Evolutionary conservation across 2,888 invertebrate genomes (phyloP), one percentile per base, ranked within the genome.

Genomic region (Rhabditoides inermis): DNA sequence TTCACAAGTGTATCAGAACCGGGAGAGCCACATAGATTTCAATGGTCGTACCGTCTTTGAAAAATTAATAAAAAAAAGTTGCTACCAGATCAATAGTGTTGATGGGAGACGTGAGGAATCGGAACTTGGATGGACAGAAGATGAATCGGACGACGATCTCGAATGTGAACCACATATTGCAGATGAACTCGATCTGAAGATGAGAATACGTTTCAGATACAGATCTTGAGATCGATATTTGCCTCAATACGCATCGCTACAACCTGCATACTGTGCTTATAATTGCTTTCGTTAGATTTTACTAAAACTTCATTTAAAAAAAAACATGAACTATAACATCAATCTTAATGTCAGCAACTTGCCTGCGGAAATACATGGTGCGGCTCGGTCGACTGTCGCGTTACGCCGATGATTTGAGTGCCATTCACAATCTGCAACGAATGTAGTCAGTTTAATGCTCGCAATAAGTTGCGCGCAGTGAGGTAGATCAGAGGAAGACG

Each of bases 91-190:
- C 91, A 77, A 92, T 91, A 61, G 89, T 84, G 78, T 92, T 92
- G 56, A 91, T 87, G 49, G 90, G 88, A 0, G 89, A 88, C 77
- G 85, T 85, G 56, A 88, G 83, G 78, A 92, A 91, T 2, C 61
- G 55, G 7, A 55, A 10, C 64, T 79, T 79, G 45, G 76, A 86
- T 27, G 90, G 88, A 49, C 88, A 86, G 77, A 90, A 90, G 78
- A 88, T 84, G 75, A 88, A 85, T 67, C 90, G 83, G 55, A 89
- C 85, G 51, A 87, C 82, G 57, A 92, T 84, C 77, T 92, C 91
- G 69, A 92, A 85, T 2, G 90, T 89, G 80, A 92, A 91, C 91
- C 91, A 92, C 28, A 88, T 86, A 76, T 92, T 92, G 81, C 91
- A 91, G 46, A 88, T 84, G 72, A 88, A 84, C 45, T 69, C 69